A percentile compares a stretch with the other conserved stretches of the same genome.
phyloP scores from a whole-genome alignment of 1,140 invertebrate species.

The Cydia fagiglandana region DNA sequence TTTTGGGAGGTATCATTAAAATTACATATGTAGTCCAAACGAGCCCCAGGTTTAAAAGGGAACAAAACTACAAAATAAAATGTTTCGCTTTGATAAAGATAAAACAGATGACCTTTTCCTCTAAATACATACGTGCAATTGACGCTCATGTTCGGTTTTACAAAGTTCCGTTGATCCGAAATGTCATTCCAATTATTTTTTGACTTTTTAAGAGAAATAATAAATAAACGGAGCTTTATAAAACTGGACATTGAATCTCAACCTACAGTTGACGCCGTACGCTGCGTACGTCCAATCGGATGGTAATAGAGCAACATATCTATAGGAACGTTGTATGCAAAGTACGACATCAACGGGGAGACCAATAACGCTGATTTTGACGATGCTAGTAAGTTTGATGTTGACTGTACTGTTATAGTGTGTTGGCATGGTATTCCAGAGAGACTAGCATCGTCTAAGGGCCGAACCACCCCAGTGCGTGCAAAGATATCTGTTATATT shows the following conservation, averaged over 20 bases:
- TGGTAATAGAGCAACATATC: no score
- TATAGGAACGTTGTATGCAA: no score
- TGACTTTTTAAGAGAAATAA: not conserved
- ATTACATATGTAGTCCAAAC: no score
- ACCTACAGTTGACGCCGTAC: not conserved
- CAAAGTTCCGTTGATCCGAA: not conserved
- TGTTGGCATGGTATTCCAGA: not conserved
- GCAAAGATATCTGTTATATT: not conserved
- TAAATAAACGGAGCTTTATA: constrained; percentile 11
- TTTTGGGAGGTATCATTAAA: no score
- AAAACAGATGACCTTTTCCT: not conserved
- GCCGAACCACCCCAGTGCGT: not conserved
- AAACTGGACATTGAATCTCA: not conserved
- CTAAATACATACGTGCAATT: constrained; percentile 1
- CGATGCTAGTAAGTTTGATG: no score
- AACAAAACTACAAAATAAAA: no score
- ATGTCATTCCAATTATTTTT: not conserved
- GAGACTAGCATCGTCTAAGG: not conserved
- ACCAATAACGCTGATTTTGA: no score
- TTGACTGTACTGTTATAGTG: no score
- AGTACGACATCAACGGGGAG: no score
- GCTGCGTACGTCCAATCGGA: not conserved
- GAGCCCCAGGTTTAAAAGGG: no score
- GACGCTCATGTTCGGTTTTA: not conserved
- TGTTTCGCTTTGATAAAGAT: no score